Evolutionary conservation across 2,888 invertebrate species (phyloP).

Genomic region (Nomada lathburiana): DNA sequence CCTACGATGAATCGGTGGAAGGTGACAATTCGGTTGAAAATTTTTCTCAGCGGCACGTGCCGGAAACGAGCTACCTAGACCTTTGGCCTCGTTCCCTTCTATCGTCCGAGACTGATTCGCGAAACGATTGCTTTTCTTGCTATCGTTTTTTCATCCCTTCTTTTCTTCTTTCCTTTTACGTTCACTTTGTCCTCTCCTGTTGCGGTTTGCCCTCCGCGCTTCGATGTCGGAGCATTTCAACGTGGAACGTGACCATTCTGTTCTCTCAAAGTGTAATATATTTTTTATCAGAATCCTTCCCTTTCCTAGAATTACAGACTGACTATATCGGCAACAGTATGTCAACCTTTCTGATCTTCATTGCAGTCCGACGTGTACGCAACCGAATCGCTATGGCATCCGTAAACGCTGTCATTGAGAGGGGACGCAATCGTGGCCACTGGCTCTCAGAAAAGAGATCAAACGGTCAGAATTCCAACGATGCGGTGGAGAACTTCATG

Average conservation of each 20-base stretch:
- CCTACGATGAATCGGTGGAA: constrained; percentile 36
- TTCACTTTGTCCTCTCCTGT: constrained; percentile 27
- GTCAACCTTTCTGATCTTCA: neutral
- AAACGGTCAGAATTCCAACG: neutral
- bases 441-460: neutral
- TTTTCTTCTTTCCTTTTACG: neutral
- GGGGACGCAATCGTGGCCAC: neutral
- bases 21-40: constrained; percentile 42
- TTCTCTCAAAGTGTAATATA: neutral
- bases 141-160: constrained; percentile 6
- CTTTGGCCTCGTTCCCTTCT: constrained; percentile 30
- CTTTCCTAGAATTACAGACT: neutral
- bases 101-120: constrained; percentile 49
- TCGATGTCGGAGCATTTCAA: constrained; percentile 7
- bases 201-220: constrained; percentile 8
- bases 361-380: neutral
- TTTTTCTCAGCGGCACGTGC: constrained; percentile 55
- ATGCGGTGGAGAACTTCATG: constrained; percentile 8
- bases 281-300: neutral
- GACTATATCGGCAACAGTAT: neutral
- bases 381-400: no score
- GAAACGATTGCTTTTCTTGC: constrained; percentile 53
- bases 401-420: no score
- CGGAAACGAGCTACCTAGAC: constrained; percentile 46
- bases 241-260: constrained; percentile 13